Evolutionary conservation across 2,888 invertebrate genomes (phyloP), one percentile per base, ranked within the genome.

Genomic region (Merodon equestris): DNA sequence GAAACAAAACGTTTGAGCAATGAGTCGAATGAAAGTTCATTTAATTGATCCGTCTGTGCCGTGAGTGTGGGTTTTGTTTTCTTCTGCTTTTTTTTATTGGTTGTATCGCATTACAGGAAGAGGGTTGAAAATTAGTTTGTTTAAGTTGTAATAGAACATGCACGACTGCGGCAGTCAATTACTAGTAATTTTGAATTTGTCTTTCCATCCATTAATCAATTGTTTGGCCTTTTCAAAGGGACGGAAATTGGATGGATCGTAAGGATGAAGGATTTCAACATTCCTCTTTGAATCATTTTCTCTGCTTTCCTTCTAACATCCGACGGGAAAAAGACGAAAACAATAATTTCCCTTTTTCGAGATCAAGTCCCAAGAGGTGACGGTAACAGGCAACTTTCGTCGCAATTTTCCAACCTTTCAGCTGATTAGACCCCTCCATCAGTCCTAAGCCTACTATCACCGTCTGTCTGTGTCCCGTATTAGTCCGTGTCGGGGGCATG

Each of bases 1-100:
- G 77, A 73, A 73, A 77, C 77, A 77, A 73, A 77, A 67, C 73
- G 77, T 67, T 73, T 73, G 57, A 51, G 48, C 67, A 68, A 61
- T 48, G 77, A 67, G 61, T 63, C 67, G 72, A 58, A 44, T 50
- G 60, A 77, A 67, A 77, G 73, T 73, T 68, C 73, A 68, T 68
- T 77, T 77, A 73, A 77, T 77, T 77, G 77, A 77, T 77, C 77
- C 58, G 47, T 27, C 17, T 57, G 15, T 48, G 40, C 2, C 61
- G 57, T 67, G 38, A 50, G 36, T 48, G 48, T 13, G 34, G 40
- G 18, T 17, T 45, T 17, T 51, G 27, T 14, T 19, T 57, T 18
- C 27, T 27, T n/a, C n/a, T n/a, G n/a, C n/a, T n/a, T n/a, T n/a
- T n/a, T n/a, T n/a, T n/a, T n/a, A 45, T 34, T 51, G 17, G 12